These are phyloP conservation scores for Fragum whitleyi DNA, from an alignment of 2,888 invertebrate genomes.

Conservation along the genomic window DNA sequence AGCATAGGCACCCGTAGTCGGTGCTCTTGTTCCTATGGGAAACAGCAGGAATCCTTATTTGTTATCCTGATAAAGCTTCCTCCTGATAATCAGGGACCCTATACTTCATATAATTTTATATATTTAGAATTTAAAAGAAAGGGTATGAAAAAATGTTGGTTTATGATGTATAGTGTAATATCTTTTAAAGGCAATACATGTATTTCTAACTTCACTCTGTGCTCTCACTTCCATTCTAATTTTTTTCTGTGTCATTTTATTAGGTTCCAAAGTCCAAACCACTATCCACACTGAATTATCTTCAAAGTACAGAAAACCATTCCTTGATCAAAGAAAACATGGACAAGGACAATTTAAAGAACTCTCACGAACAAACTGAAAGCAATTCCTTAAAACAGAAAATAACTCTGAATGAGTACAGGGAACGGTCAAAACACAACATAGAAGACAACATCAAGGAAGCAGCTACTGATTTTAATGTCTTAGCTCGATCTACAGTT, in stretches of 20 bases:
- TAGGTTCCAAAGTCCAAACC: slow-evolving; percentile 16
- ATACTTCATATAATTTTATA: no score
- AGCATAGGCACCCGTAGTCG: no score
- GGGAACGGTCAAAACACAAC: slow-evolving; percentile 46
- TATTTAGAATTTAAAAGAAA: neutral
- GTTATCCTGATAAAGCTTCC: no score
- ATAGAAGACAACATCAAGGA: neutral
- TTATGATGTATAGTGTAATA: no score
- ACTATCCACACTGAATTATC: slow-evolving; percentile 12
- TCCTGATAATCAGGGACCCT: no score
- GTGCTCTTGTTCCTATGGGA: no score
- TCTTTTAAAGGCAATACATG: no score
- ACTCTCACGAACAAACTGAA: neutral
- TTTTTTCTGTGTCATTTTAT: no score
- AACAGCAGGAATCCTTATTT: no score
- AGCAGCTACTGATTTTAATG: neutral
- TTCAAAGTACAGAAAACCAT: neutral
- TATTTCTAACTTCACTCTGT: no score
- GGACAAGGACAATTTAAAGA: neutral
- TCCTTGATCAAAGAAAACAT: neutral
- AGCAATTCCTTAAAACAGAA: slow-evolving; percentile 41
- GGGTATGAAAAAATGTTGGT: no score
- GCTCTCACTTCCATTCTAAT: no score
- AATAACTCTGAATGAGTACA: slow-evolving; percentile 51
- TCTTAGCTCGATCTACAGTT: neutral